phyloP scores from a whole-genome alignment of 2,797 vertebrate genomes.

The Momotus momota region DNA sequence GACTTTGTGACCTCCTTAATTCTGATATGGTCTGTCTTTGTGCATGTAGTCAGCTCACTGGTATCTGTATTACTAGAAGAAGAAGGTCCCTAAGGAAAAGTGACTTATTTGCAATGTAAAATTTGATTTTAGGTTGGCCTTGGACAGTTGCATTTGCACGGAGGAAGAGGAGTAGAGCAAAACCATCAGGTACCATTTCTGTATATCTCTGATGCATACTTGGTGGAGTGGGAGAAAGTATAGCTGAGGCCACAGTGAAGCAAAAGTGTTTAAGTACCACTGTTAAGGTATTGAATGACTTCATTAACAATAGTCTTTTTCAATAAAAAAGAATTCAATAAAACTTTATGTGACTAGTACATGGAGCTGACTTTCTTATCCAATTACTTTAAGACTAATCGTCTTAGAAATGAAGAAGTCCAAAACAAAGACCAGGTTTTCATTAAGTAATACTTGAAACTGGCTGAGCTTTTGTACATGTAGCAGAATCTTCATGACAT shows the following conservation, averaged over 20 bases:
- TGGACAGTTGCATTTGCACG: constrained; percentile 94
- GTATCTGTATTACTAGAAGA: background rate
- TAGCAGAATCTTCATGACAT: background rate
- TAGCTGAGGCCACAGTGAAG: background rate
- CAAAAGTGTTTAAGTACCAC: background rate
- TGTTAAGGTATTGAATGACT: background rate
- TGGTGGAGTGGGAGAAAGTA: background rate
- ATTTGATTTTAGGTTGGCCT: constrained; percentile 88
- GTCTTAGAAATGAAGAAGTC: background rate
- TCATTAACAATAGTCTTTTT: background rate
- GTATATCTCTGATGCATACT: background rate
- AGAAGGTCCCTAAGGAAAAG: background rate
- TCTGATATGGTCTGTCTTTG: background rate
- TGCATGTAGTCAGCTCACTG: background rate
- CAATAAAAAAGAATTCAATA: background rate
- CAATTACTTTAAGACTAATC: background rate
- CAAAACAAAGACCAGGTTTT: background rate
- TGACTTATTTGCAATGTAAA: background rate
- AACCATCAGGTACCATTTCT: constrained; percentile 91
- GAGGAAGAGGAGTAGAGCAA: constrained; percentile 96
- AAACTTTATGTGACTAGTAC: background rate
- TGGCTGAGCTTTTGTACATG: background rate
- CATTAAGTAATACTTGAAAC: background rate
- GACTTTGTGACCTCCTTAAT: background rate
- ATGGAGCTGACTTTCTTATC: background rate